Conservation (phyloP, 2,888 invertebrate species). For the Eupithecia pulchellata region DNA sequence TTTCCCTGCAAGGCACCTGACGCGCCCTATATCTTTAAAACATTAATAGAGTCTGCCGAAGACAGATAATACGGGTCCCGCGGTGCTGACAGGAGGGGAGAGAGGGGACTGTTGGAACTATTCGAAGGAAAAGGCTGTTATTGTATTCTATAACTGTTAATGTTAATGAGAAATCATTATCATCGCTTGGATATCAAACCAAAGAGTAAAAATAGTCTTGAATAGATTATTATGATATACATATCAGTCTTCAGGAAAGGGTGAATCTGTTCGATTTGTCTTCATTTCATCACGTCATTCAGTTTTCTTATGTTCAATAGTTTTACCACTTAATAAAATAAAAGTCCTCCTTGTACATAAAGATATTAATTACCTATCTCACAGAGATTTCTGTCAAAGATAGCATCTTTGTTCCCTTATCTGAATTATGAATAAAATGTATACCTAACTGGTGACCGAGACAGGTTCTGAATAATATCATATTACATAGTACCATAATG, state of each 20-base stretch:
- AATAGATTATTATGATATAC: not conserved
- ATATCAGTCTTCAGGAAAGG: not conserved
- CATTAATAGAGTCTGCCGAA: conserved; percentile 26
- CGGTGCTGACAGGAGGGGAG: conserved; percentile 8
- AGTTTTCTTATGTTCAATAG: not conserved
- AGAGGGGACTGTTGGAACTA: not conserved
- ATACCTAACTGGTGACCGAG: too few species aligned
- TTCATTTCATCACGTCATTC: not conserved
- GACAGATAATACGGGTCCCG: conserved; percentile 28
- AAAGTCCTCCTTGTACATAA: not conserved
- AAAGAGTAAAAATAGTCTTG: not conserved
- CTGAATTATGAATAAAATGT: not conserved
- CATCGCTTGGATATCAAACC: not conserved
- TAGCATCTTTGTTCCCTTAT: not conserved
- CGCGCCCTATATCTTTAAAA: conserved; percentile 31
- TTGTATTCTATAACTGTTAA: not conserved
- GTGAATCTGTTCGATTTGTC: not conserved
- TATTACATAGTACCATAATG: too few species aligned
- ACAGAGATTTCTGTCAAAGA: not conserved
- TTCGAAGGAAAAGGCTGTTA: not conserved
- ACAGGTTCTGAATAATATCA: too few species aligned
- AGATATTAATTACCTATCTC: not conserved
- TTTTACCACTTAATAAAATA: not conserved
- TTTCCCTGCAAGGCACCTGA: conserved; percentile 21
- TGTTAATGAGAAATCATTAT: not conserved